These are phyloP conservation scores for Asarcornis scutulata DNA, from an alignment of 2,113 vertebrate genomes.

Conservation along the genomic window DNA sequence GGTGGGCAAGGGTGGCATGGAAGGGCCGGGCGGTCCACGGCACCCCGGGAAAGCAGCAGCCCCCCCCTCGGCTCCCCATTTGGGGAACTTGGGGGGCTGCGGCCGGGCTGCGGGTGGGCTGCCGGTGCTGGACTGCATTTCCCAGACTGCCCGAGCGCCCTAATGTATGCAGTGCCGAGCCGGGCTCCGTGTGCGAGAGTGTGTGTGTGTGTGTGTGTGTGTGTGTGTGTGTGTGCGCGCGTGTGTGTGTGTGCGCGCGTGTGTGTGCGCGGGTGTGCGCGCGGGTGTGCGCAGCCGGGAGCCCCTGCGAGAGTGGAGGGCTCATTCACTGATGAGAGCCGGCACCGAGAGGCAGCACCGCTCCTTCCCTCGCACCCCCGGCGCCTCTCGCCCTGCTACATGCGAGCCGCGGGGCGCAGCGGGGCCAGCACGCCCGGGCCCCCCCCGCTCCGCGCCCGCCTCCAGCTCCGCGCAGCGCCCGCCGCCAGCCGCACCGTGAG, in stretches of 20 bases:
- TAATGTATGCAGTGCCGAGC: slow-evolving; percentile 87
- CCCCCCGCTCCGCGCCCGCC: slow-evolving; percentile 73
- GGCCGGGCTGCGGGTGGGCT: slow-evolving; percentile 12
- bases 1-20: not conserved
- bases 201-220: slow-evolving; percentile 67
- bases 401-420: slow-evolving; percentile 80
- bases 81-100: not conserved
- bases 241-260: not conserved
- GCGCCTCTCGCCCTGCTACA: slow-evolving; percentile 83
- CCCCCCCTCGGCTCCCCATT: not conserved
- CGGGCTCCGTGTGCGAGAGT: slow-evolving; percentile 71
- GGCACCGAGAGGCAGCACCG: slow-evolving; percentile 89
- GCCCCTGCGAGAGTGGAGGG: slow-evolving; percentile 81
- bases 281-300: slow-evolving; percentile 55
- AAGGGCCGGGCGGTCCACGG: not conserved
- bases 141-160: slow-evolving; percentile 83
- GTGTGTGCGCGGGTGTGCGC: not conserved
- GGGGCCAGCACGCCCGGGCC: slow-evolving; percentile 86
- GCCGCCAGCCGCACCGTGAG: slow-evolving; percentile 70
- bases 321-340: slow-evolving; percentile 89
- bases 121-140: slow-evolving; percentile 83
- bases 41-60: not conserved
- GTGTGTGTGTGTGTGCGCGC: not conserved
- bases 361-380: slow-evolving; percentile 80
- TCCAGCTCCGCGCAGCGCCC: slow-evolving; percentile 66